Conservation (phyloP, 1,140 invertebrate species). For the Homalodisca vitripennis region DNA sequence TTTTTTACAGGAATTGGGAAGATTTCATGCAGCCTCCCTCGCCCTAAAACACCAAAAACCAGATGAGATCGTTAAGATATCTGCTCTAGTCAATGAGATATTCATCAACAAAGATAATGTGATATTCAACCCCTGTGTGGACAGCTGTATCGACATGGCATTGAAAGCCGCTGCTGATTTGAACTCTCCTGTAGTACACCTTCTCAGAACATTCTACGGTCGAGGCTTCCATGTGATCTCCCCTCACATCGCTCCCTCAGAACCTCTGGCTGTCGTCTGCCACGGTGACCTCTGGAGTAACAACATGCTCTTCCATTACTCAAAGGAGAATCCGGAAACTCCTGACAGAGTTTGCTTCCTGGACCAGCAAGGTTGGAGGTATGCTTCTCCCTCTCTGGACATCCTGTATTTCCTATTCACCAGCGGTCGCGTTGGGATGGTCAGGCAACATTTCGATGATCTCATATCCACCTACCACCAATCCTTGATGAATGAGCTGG, state of each 20-base stretch:
- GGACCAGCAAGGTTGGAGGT: constrained; percentile 46
- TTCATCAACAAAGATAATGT: constrained; percentile 39
- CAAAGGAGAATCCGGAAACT: not conserved
- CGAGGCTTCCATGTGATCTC: constrained; percentile 30
- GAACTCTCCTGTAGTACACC: constrained; percentile 36
- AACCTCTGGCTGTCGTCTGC: constrained; percentile 38
- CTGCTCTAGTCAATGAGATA: constrained; percentile 19
- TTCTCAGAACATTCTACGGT: constrained; percentile 27
- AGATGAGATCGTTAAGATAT: constrained; percentile 38
- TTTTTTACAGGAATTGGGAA: constrained; percentile 51
- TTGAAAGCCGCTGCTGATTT: constrained; percentile 35
- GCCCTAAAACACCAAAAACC: constrained; percentile 48
- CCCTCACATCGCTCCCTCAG: constrained; percentile 26
- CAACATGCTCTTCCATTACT: constrained; percentile 52
- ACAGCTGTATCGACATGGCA: constrained; percentile 41
- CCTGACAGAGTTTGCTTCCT: constrained; percentile 44
- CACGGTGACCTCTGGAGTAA: constrained; percentile 57
- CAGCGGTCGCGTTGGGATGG: not conserved
- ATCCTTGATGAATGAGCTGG: no score
- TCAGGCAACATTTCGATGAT: not conserved
- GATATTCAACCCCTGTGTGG: constrained; percentile 42
- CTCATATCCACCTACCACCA: constrained; percentile 2
- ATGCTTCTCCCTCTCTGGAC: constrained; percentile 47
- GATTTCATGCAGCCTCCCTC: constrained; percentile 55
- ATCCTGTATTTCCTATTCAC: constrained; percentile 45